Evolutionary conservation across 2,113 vertebrate species (phyloP).

Genomic region (Heterochromis multidens): DNA sequence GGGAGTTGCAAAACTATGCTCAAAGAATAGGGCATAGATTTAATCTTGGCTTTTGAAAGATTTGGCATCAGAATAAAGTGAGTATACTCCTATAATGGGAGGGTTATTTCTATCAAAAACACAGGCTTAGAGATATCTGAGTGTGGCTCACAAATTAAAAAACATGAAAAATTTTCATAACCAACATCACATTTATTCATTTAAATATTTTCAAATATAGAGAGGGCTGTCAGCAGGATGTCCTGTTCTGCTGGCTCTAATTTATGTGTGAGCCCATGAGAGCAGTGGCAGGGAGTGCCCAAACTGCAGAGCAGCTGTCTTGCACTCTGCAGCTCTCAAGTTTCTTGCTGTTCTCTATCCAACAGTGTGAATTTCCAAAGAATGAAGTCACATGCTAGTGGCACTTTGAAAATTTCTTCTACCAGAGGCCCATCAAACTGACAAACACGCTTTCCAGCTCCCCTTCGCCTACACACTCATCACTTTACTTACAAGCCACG

Average conservation of each 20-base stretch:
- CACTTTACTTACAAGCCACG: neutral
- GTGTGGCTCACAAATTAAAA: neutral
- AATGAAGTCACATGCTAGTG: slow-evolving; percentile 74
- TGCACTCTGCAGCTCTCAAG: slow-evolving; percentile 56
- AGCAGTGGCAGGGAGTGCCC: slow-evolving; percentile 20
- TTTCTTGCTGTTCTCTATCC: slow-evolving; percentile 69
- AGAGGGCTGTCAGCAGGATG: neutral
- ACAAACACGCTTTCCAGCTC: slow-evolving; percentile 17
- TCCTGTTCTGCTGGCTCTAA: slow-evolving; percentile 4
- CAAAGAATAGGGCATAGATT: neutral
- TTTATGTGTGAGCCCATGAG: slow-evolving; percentile 32
- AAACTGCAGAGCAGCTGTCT: slow-evolving; percentile 70
- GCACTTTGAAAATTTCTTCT: slow-evolving; percentile 49
- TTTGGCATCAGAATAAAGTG: neutral
- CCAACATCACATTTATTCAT: neutral
- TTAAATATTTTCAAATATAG: neutral
- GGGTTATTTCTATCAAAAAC: neutral
- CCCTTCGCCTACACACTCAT: neutral
- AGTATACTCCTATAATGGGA: slow-evolving; percentile 5
- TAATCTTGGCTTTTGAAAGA: neutral
- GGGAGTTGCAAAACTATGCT: neutral
- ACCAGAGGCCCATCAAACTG: slow-evolving; percentile 48
- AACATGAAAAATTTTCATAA: neutral
- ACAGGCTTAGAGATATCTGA: neutral
- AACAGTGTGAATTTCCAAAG: slow-evolving; percentile 69